Percentiles rank a stretch among this genome's conserved stretches.
These are phyloP conservation scores for Amblyopsis hoosieri DNA, from an alignment of 2,797 vertebrate species.

Conservation along the genomic window DNA sequence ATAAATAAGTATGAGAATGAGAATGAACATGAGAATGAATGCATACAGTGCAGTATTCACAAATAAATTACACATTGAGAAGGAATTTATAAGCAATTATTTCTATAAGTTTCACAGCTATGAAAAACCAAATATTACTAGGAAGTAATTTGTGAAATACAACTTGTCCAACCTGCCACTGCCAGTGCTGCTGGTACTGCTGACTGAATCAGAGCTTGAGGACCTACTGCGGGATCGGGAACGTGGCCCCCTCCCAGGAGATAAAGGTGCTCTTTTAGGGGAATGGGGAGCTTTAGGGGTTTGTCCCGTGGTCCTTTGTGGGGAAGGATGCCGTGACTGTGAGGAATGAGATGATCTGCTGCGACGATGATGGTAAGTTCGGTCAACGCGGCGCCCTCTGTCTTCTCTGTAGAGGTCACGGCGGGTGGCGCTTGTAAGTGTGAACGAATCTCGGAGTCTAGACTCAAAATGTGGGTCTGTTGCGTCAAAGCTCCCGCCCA, in stretches of 20 bases:
- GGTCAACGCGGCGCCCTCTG: slow-evolving; percentile 90
- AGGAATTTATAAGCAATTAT: no score
- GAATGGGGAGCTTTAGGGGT: slow-evolving; percentile 89
- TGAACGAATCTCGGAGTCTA: slow-evolving; percentile 91
- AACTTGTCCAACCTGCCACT: slow-evolving; percentile 89
- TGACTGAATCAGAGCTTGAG: slow-evolving; percentile 96
- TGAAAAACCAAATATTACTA: background rate
- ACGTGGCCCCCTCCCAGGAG: slow-evolving; percentile 77
- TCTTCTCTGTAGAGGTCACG: slow-evolving; percentile 97
- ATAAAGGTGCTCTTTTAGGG: slow-evolving; percentile 83
- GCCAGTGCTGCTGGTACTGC: slow-evolving; percentile 97
- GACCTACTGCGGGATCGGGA: slow-evolving; percentile 92
- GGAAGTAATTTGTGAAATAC: background rate
- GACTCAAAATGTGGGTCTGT: slow-evolving; percentile 96
- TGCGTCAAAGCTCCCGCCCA: slow-evolving; percentile 86
- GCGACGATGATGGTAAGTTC: slow-evolving; percentile 95
- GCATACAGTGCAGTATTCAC: no score
- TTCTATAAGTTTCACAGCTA: background rate
- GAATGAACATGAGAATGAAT: background rate
- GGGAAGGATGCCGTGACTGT: slow-evolving; percentile 96
- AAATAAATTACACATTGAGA: no score
- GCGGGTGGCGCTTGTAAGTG: slow-evolving; percentile 90
- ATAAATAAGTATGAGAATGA: background rate
- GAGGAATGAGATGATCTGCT: slow-evolving; percentile 98
- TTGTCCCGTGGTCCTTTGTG: slow-evolving; percentile 91